Evolutionary conservation across 2,797 vertebrate species (phyloP).

Genomic region (Mormyrops attenuatus): DNA sequence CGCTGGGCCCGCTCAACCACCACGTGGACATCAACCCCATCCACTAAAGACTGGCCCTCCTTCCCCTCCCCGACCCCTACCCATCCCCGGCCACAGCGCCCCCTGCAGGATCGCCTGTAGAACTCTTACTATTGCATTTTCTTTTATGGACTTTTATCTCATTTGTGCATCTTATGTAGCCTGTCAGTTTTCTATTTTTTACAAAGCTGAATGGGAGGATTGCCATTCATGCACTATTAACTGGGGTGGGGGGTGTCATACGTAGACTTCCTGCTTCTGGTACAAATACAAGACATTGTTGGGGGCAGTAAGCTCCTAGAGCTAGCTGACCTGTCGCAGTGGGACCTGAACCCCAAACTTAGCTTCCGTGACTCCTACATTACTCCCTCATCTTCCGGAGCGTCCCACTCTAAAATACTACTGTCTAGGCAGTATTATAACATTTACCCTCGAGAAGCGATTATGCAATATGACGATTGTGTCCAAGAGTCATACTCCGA

Average conservation of each 20-base stretch:
- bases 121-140: slow-evolving; percentile 61
- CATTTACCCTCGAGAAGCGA: slow-evolving; percentile 43
- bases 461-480: slow-evolving; percentile 42
- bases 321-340: slow-evolving; percentile 1
- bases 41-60: slow-evolving; percentile 68
- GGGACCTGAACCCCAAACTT: slow-evolving; percentile 5
- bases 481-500: slow-evolving; percentile 38
- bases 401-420: slow-evolving; percentile 26
- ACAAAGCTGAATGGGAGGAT: slow-evolving; percentile 70
- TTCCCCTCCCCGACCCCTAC: background rate
- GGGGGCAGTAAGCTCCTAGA: slow-evolving; percentile 30
- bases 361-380: slow-evolving; percentile 18
- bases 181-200: slow-evolving; percentile 57
- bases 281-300: slow-evolving; percentile 58
- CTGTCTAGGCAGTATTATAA: slow-evolving; percentile 43
- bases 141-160: slow-evolving; percentile 61
- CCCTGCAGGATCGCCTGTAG: slow-evolving; percentile 62
- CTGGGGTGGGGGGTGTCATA: slow-evolving; percentile 52
- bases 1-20: slow-evolving; percentile 86
- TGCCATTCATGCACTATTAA: slow-evolving; percentile 74
- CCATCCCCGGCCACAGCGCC: slow-evolving; percentile 8
- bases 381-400: slow-evolving; percentile 19
- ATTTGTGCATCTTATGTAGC: slow-evolving; percentile 32
- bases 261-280: slow-evolving; percentile 74
- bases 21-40: slow-evolving; percentile 97